phyloP scores from a whole-genome alignment of 2,888 invertebrate genomes.

The Thecophora atra region DNA sequence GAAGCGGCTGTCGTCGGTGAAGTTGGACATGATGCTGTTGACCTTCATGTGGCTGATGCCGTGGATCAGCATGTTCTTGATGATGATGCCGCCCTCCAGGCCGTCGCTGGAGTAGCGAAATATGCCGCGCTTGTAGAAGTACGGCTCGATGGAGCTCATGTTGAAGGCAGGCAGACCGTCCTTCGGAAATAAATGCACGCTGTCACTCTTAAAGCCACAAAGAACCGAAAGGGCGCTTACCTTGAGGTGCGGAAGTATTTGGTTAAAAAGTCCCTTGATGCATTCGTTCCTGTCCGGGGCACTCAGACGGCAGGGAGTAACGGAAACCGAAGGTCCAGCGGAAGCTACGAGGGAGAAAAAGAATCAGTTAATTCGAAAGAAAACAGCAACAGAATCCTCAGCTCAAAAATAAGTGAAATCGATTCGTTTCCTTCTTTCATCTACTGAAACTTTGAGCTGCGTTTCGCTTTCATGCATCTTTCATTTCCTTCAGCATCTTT shows the following conservation, averaged over 20 bases:
- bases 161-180: constrained; percentile 54
- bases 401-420: too few relatives aligned
- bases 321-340: constrained; percentile 34
- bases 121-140: constrained; percentile 60
- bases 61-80: constrained; percentile 67
- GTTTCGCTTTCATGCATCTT: too few relatives aligned
- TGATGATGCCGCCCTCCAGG: constrained; percentile 59
- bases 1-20: constrained; percentile 71
- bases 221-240: too few relatives aligned
- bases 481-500: too few relatives aligned
- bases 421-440: too few relatives aligned
- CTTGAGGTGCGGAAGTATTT: constrained; percentile 65
- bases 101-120: constrained; percentile 63
- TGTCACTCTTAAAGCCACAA: neutral
- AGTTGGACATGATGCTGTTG: constrained; percentile 68
- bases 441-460: too few relatives aligned
- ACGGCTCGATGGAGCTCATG: constrained; percentile 59
- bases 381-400: too few relatives aligned
- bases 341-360: constrained; percentile 41
- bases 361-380: neutral
- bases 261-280: constrained; percentile 68
- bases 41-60: constrained; percentile 70
- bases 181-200: constrained; percentile 32
- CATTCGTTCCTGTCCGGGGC: constrained; percentile 71
- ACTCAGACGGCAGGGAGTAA: constrained; percentile 68